Percentiles rank a stretch among this genome's conserved stretches.
phyloP scores from a whole-genome alignment of 2,113 vertebrate genomes.

The Ameiurus melas region DNA sequence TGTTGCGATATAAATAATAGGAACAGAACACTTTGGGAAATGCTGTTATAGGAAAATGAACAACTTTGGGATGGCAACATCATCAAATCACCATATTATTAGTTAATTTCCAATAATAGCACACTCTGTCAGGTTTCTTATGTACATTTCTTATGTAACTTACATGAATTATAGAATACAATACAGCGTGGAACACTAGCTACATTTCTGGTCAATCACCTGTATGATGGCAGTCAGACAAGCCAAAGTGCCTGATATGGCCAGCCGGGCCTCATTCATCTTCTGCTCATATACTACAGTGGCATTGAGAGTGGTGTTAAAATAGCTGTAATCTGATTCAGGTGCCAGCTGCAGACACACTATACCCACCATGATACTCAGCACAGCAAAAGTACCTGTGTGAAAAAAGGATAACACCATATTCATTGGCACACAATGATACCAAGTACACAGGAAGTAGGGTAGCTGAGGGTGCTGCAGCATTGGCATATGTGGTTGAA shows the following conservation, averaged over 20 bases:
- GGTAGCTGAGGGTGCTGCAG: not conserved
- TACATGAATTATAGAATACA: not conserved
- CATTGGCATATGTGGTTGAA: not conserved
- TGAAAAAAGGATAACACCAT: constrained; percentile 28
- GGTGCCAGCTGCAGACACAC: constrained; percentile 83
- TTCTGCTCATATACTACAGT: constrained; percentile 68
- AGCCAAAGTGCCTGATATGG: constrained; percentile 85
- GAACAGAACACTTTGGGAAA: not conserved
- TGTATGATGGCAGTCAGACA: constrained; percentile 92
- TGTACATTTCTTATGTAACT: not conserved
- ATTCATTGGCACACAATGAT: not conserved
- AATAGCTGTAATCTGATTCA: constrained; percentile 78
- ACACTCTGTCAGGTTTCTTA: not conserved
- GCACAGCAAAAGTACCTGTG: constrained; percentile 87
- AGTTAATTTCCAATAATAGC: not conserved
- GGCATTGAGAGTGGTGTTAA: constrained; percentile 75
- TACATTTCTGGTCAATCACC: constrained; percentile 63
- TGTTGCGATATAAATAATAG: not conserved
- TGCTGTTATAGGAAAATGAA: not conserved
- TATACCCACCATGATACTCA: constrained; percentile 91
- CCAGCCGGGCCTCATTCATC: constrained; percentile 80
- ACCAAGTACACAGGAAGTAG: not conserved
- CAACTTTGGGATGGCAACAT: no score
- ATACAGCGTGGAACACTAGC: not conserved
- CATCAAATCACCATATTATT: not conserved